Percentiles rank a stretch among this genome's conserved stretches.
phyloP scores from a whole-genome alignment of 1,140 invertebrate genomes.

The Apolygus lucorum region DNA sequence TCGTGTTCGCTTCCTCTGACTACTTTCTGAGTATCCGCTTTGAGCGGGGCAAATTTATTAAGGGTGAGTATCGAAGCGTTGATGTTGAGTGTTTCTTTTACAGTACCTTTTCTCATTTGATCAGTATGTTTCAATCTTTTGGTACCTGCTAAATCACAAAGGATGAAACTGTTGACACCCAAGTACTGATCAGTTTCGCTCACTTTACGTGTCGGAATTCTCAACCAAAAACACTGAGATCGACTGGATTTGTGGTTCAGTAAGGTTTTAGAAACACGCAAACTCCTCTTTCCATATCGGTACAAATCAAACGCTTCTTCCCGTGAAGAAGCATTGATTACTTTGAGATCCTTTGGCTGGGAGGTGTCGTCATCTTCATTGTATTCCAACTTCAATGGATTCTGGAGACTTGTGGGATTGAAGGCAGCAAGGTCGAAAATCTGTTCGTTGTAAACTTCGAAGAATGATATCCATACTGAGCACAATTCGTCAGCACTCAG shows the following conservation, averaged over 20 bases:
- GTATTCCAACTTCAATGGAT: background rate
- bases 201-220: too few relatives aligned
- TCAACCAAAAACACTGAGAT: background rate
- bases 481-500: too few relatives aligned
- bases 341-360: background rate
- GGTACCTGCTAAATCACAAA: background rate
- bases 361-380: background rate
- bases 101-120: background rate
- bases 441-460: background rate
- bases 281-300: background rate
- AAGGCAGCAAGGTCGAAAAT: background rate
- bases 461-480: background rate
- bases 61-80: background rate
- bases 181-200: background rate
- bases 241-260: background rate
- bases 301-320: constrained; percentile 1
- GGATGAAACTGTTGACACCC: background rate
- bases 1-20: background rate
- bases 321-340: background rate
- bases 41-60: background rate
- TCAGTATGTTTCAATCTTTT: background rate
- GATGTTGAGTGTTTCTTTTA: background rate
- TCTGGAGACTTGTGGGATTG: background rate
- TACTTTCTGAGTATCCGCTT: background rate
- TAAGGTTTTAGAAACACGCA: background rate